Evolutionary conservation across 1,140 invertebrate species (phyloP).

Genomic region (Babylonia areolata): DNA sequence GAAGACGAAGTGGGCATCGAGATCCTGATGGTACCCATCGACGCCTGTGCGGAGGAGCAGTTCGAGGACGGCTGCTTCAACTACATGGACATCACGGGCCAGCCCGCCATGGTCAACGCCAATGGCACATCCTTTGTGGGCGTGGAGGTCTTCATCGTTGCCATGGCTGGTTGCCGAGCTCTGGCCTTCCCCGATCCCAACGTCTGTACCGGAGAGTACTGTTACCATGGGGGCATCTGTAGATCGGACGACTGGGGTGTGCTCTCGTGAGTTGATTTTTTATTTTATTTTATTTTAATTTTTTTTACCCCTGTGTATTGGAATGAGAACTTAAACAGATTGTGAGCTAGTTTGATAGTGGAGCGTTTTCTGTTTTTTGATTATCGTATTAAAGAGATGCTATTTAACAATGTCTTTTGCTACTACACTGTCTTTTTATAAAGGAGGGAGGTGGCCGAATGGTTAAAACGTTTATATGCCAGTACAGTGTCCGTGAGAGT

Average conservation of each 20-base stretch:
- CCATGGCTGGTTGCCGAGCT: conserved; percentile 82
- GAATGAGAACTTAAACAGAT: too few species aligned
- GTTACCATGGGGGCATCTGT: conserved; percentile 96
- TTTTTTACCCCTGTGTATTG: too few species aligned
- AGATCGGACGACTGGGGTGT: conserved; percentile 86
- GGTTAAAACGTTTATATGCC: too few species aligned
- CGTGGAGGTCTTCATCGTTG: conserved; percentile 90
- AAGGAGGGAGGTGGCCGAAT: too few species aligned
- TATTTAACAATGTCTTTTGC: too few species aligned
- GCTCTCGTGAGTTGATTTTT: conserved; percentile 79
- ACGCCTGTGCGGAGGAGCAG: conserved; percentile 96
- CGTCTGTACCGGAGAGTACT: conserved; percentile 92
- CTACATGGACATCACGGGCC: conserved; percentile 86
- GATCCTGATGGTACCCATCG: conserved; percentile 98
- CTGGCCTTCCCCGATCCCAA: conserved; percentile 56
- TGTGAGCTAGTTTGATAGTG: too few species aligned
- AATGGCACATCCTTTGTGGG: conserved; percentile 97
- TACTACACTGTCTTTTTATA: too few species aligned
- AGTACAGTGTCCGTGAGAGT: too few species aligned
- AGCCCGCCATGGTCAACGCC: conserved; percentile 95
- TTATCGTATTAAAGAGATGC: too few species aligned
- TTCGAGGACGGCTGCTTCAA: conserved; percentile 96
- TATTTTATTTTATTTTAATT: background rate
- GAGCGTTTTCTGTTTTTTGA: background rate
- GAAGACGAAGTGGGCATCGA: conserved; percentile 94